Evolutionary conservation across 2,113 vertebrate species (phyloP).

Genomic region (Aegotheles bennettii): DNA sequence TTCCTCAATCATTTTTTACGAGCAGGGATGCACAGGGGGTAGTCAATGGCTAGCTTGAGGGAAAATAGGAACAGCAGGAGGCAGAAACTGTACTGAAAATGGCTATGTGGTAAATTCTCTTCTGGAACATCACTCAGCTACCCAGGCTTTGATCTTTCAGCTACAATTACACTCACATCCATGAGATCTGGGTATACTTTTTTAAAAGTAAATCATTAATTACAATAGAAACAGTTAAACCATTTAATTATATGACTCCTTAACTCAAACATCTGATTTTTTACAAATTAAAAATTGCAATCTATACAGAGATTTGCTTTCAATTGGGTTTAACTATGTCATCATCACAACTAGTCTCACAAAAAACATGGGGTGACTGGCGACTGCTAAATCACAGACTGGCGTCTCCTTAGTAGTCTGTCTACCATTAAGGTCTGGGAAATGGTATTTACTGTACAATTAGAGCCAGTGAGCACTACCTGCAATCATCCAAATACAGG

Average conservation of each 20-base stretch:
- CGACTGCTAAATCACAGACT: slow-evolving; percentile 92
- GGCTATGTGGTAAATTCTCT: slow-evolving; percentile 93
- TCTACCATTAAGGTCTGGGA: slow-evolving; percentile 88
- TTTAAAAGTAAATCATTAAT: slow-evolving; percentile 63
- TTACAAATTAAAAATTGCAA: slow-evolving; percentile 81
- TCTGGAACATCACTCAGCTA: slow-evolving; percentile 96
- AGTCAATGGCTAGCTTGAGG: slow-evolving; percentile 92
- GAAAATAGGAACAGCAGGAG: slow-evolving; percentile 94
- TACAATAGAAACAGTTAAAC: slow-evolving; percentile 60
- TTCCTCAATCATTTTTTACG: slow-evolving; percentile 99
- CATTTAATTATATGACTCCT: slow-evolving; percentile 44
- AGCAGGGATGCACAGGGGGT: slow-evolving; percentile 97
- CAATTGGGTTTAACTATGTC: slow-evolving; percentile 83
- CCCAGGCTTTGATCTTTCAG: slow-evolving; percentile 93
- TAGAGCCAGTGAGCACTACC: slow-evolving; percentile 88
- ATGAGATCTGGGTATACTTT: slow-evolving; percentile 71
- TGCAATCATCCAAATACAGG: slow-evolving; percentile 94
- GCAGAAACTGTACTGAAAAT: slow-evolving; percentile 92
- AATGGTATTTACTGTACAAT: slow-evolving; percentile 95
- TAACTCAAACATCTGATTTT: slow-evolving; percentile 57
- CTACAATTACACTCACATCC: slow-evolving; percentile 94
- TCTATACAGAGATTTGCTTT: slow-evolving; percentile 84
- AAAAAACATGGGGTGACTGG: slow-evolving; percentile 84
- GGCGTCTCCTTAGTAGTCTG: slow-evolving; percentile 87
- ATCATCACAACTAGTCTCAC: slow-evolving; percentile 83